These are phyloP conservation scores for Cephalopterus ornatus DNA, from an alignment of 2,113 vertebrate species.

Conservation along the genomic window DNA sequence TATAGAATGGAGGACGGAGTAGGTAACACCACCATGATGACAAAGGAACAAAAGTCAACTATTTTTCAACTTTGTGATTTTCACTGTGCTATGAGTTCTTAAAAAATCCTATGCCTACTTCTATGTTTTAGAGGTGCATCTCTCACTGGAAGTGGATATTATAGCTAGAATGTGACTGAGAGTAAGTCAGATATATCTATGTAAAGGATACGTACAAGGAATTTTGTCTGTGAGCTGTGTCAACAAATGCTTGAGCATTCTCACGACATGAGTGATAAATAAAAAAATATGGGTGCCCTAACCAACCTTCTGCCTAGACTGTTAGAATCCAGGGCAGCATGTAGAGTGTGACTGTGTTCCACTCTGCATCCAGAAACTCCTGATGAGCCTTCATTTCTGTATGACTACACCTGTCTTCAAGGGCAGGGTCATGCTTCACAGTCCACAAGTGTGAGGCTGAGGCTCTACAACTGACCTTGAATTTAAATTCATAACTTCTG, in stretches of 20 bases:
- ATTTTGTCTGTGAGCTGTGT: not conserved
- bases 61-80: not conserved
- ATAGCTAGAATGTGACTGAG: not conserved
- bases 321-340: not conserved
- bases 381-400: not conserved
- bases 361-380: not conserved
- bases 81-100: not conserved
- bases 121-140: not conserved
- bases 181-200: not conserved
- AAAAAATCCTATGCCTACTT: not conserved
- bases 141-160: not conserved
- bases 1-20: not conserved
- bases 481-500: not conserved
- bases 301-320: not conserved
- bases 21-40: not conserved
- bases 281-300: not conserved
- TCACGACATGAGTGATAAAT: not conserved
- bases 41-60: not conserved
- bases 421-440: not conserved
- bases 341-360: not conserved
- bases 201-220: not conserved
- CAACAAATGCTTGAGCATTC: not conserved
- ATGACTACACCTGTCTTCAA: not conserved
- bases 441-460: not conserved
- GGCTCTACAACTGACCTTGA: not conserved